These are phyloP conservation scores for Stictonetta naevosa DNA, from an alignment of 2,113 vertebrate species.

Conservation along the genomic window DNA sequence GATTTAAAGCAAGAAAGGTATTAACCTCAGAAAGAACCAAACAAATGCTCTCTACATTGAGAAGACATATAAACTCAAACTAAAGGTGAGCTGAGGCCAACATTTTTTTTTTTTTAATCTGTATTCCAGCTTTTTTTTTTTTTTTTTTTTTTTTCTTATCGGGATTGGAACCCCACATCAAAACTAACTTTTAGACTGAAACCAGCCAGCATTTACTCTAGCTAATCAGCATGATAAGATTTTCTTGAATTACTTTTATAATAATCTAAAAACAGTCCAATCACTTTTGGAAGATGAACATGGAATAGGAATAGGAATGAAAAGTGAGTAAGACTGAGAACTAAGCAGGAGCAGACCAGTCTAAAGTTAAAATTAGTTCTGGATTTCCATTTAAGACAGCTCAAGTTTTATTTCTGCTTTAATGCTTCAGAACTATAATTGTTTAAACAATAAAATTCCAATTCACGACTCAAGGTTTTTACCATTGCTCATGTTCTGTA, in stretches of 20 bases:
- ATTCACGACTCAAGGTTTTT: not conserved
- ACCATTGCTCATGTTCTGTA: slow-evolving; percentile 5
- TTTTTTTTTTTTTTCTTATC: not conserved
- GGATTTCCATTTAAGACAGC: slow-evolving; percentile 1
- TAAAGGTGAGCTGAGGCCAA: not conserved
- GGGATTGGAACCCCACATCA: not conserved
- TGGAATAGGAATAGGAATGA: not conserved
- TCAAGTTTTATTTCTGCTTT: slow-evolving; percentile 18
- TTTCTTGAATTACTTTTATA: not conserved
- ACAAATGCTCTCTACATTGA: not conserved
- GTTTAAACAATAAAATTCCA: not conserved
- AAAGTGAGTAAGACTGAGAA: not conserved
- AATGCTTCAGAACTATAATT: slow-evolving; percentile 7
- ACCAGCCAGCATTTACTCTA: not conserved
- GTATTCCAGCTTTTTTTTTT: not conserved
- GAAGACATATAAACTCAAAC: slow-evolving; percentile 1
- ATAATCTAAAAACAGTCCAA: not conserved
- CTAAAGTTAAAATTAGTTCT: slow-evolving; percentile 25
- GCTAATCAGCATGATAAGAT: not conserved
- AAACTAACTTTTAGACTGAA: not conserved
- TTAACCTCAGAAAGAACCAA: not conserved
- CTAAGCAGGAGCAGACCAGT: not conserved
- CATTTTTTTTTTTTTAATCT: not conserved
- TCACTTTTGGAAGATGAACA: not conserved
- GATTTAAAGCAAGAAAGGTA: not conserved